Evolutionary conservation across 1,140 invertebrate species (phyloP).

Genomic region (Holcopasites calliopsidis): DNA sequence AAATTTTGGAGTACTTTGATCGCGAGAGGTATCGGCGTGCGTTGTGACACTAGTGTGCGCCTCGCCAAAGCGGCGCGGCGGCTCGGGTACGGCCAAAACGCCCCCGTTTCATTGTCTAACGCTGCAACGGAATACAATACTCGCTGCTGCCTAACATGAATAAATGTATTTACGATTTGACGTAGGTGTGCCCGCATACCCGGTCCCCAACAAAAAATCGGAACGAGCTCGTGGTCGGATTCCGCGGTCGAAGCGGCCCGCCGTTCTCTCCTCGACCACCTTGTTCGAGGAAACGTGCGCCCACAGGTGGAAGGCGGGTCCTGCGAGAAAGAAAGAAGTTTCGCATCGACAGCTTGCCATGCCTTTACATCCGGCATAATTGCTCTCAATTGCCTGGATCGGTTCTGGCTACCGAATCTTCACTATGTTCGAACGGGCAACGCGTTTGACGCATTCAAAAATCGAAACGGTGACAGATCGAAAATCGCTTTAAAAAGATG

Average conservation of each 20-base stretch:
- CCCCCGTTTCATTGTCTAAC: constrained; percentile 65
- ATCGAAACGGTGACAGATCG: no score
- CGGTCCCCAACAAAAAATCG: constrained; percentile 51
- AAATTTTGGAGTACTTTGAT: no score
- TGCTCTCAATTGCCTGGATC: constrained; percentile 38
- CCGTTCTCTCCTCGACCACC: constrained; percentile 7
- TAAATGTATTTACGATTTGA: constrained; percentile 69
- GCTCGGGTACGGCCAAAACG: constrained; percentile 54
- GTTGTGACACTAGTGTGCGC: no score
- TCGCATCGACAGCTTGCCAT: constrained; percentile 46
- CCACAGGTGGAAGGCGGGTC: constrained; percentile 59
- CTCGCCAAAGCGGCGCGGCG: constrained; percentile 25
- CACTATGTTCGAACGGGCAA: no score
- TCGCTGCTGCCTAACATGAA: constrained; percentile 64
- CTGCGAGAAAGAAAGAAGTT: constrained; percentile 15
- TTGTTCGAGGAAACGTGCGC: constrained; percentile 42
- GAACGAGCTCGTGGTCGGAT: constrained; percentile 54
- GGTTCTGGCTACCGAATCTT: neutral
- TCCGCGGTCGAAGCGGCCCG: constrained; percentile 35
- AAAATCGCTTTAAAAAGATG: no score
- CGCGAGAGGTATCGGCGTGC: no score
- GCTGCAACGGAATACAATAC: constrained; percentile 61
- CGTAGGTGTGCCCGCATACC: constrained; percentile 66
- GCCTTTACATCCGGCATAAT: constrained; percentile 53
- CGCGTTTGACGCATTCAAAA: no score